Evolutionary conservation across 2,888 invertebrate species (phyloP), one percentile per base, ranked within the genome.

Genomic region (Euzetes globulus): DNA sequence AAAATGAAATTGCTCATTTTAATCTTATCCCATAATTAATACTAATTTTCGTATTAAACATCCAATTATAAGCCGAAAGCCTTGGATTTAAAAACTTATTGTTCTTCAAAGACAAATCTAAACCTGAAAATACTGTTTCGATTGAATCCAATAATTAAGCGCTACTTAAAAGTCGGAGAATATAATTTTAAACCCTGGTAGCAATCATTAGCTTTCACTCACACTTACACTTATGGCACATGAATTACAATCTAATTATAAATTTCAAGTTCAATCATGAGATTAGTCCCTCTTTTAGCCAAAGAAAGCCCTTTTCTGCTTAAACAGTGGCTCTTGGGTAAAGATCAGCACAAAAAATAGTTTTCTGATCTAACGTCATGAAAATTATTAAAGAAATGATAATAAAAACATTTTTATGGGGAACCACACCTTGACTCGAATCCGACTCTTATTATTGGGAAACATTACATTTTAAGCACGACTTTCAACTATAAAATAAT

Each of bases 401-500:
- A 41, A 41, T 41, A 41, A 41, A 33, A 41, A 41, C 3, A 17
- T 58, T 29, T 58, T 58, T 58, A 15, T 29, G 15, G 27, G 11
- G 9, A 58, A 58, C 58, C 58, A 58, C 58, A 58, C 58, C 58
- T 58, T 11, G 22, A 25, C 11, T 55, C 6, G 13, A 3, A 27
- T 50, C 6, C 5, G 11, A 4, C 58, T 27, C 58, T 52, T 9
- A 19, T n/a, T 50, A 50, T 58, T 11, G 15, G 1, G 7, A n/a
- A 37, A 65, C 37, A 37, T 19, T 65, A 4, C 19, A 65, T 37
- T 65, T 65, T 1, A 11, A 4, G 37, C 63, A 65, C 37, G 63
- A 65, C 63, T 65, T 65, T 37, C 29, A 19, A 37, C 63, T 37
- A 37, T 65, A 33, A 37, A 37, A 37, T 65, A 37, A 58, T 58